phyloP scores from a whole-genome alignment of 2,113 vertebrate genomes.

The Chloropsis cyanopogon region DNA sequence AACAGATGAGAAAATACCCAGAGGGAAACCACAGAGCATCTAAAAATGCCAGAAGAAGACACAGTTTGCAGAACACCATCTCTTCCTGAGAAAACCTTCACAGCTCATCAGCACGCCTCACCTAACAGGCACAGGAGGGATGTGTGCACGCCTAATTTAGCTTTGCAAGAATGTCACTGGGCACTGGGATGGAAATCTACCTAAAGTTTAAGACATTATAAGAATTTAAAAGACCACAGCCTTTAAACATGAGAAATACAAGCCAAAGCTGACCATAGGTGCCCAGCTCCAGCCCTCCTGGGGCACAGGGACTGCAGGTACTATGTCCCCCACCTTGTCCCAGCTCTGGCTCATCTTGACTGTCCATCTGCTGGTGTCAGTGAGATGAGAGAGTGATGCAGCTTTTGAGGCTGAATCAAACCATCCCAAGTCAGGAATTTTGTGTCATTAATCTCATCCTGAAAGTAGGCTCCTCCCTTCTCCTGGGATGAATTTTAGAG shows the following conservation, averaged over 20 bases:
- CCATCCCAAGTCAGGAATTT: background rate
- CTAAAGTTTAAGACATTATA: background rate
- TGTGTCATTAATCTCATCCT: background rate
- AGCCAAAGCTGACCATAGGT: background rate
- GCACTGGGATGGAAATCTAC: background rate
- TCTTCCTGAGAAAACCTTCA: background rate
- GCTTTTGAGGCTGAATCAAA: background rate
- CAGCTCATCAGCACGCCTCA: background rate
- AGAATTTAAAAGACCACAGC: background rate
- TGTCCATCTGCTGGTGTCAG: background rate
- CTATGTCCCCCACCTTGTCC: fast-evolving
- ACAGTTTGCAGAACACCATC: background rate
- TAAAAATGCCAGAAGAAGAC: background rate
- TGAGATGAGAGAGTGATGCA: background rate
- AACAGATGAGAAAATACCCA: background rate
- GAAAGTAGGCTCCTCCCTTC: background rate
- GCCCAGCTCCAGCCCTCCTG: background rate
- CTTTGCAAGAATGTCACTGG: background rate
- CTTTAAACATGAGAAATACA: background rate
- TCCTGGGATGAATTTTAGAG: background rate
- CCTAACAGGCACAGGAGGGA: background rate
- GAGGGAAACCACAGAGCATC: background rate
- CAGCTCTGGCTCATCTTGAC: background rate
- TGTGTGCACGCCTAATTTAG: background rate
- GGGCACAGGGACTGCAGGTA: background rate